A percentile compares a stretch with the other conserved stretches of the same genome.
Evolutionary conservation across 2,888 invertebrate genomes (phyloP).

Genomic region (Euzophera pinguis): DNA sequence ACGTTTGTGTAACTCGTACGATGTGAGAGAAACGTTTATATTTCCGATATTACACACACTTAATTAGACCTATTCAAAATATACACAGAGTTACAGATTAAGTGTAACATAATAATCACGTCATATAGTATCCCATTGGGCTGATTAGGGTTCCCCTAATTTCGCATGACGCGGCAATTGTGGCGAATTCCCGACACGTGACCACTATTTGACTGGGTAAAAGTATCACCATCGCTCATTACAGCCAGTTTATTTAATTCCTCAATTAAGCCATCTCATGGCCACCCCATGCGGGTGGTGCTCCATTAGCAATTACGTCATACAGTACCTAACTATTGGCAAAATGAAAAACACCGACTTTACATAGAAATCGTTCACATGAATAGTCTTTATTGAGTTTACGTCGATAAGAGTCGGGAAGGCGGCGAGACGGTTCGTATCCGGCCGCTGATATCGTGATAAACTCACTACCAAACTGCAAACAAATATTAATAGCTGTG

Average conservation of each 20-base stretch:
- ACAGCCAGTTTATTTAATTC: constrained; percentile 62
- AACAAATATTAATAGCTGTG: constrained; percentile 30
- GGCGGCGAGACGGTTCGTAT: constrained; percentile 56
- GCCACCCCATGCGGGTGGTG: constrained; percentile 60
- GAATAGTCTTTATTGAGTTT: constrained; percentile 42
- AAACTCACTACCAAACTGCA: constrained; percentile 47
- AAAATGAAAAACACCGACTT: constrained; percentile 23
- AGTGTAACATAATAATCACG: constrained; percentile 68
- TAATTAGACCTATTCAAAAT: constrained; percentile 14
- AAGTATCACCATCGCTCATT: constrained; percentile 60
- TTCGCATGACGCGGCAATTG: constrained; percentile 59
- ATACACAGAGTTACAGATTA: constrained; percentile 35
- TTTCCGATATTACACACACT: background rate
- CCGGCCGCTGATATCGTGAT: constrained; percentile 57
- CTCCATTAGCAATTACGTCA: constrained; percentile 27
- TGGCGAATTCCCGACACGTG: constrained; percentile 70
- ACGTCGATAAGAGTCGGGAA: constrained; percentile 56
- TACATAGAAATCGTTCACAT: constrained; percentile 25
- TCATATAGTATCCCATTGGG: constrained; percentile 54
- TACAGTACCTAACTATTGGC: constrained; percentile 16
- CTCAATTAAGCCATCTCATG: constrained; percentile 65
- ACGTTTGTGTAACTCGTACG: too few relatives aligned
- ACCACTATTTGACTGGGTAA: constrained; percentile 69
- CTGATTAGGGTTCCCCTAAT: constrained; percentile 49
- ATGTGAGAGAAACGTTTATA: too few relatives aligned